Evolutionary conservation across 2,113 vertebrate genomes (phyloP), one percentile per base, ranked within the genome.

Genomic region (Corythaixoides concolor): DNA sequence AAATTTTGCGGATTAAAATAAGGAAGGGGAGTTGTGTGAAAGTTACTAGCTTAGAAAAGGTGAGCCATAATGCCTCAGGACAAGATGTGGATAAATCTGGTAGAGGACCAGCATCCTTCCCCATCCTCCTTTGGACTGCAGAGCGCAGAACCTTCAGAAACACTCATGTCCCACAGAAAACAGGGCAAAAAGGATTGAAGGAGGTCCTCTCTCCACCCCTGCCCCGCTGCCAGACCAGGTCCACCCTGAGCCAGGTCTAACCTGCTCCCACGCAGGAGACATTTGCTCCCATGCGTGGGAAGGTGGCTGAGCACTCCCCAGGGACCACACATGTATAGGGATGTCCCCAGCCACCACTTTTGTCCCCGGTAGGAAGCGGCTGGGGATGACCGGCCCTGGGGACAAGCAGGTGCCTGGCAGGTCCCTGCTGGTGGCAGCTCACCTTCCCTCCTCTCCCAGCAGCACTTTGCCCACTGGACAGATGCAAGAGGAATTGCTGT

Each of bases 21-120:
- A 56, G 33, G 60, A 32, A 47, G 5, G 5, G 9, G 4, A 0
- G 9, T 7, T 56, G 11, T 30, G 24, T 1, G 1, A 45, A 69
- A 90, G 43, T 10, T 35, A 9, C 10, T 23, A 10, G 8, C 5
- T 80, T 80, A 8, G 50, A 69, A 69, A 75, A 35, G 8, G 6
- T 33, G 33, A 70, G 5, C 28, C 37, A 5, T 27, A 32, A 63
- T 2, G 1, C 28, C 20, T 33, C 28, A 27, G 47, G 28, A 28
- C 5, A 60, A 24, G n/a, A 43, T 6, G 20, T 4, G 1, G 49
- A 15, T 33, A 8, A 84, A 58, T 18, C 37, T 22, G 12, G 14
- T 3, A 28, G 20, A 73, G 22, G 11, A 43, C 11, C 59, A 49
- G 26, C 60, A 68, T 59, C 5, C 0, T 59, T 3, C 22, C 9